Conservation (phyloP, 2,797 vertebrate species). For the Cyclura pinguis region DNA sequence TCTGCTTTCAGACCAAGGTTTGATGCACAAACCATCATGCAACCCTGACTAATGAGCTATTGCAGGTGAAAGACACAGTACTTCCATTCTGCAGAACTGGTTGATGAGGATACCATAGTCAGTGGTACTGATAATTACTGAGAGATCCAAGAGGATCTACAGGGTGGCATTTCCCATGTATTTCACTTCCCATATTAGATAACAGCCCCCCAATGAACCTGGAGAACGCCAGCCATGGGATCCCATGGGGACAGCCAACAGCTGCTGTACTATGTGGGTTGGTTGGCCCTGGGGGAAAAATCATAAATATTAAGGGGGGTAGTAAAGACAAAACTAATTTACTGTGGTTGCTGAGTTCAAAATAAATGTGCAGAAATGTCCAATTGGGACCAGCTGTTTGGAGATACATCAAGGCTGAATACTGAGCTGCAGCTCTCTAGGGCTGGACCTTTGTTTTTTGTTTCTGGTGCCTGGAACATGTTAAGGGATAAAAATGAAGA, state of each 20-base stretch:
- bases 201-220: no score
- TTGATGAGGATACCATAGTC: no score
- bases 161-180: background rate
- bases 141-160: no score
- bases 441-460: no score
- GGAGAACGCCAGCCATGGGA: background rate
- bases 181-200: no score
- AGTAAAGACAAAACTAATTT: background rate
- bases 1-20: no score
- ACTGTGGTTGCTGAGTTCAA: background rate
- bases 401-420: background rate
- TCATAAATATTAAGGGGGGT: background rate
- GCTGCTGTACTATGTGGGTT: background rate
- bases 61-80: no score
- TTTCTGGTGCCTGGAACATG: background rate
- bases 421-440: background rate
- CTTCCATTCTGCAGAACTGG: no score
- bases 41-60: no score
- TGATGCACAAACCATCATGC: no score
- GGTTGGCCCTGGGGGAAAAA: background rate
- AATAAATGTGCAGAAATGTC: background rate
- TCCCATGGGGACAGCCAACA: background rate
- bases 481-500: background rate
- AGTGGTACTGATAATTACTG: no score
- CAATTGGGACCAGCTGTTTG: conserved; percentile 22